These are phyloP conservation scores for Gymnocheta viridis DNA, from an alignment of 2,888 invertebrate species.

Conservation along the genomic window DNA sequence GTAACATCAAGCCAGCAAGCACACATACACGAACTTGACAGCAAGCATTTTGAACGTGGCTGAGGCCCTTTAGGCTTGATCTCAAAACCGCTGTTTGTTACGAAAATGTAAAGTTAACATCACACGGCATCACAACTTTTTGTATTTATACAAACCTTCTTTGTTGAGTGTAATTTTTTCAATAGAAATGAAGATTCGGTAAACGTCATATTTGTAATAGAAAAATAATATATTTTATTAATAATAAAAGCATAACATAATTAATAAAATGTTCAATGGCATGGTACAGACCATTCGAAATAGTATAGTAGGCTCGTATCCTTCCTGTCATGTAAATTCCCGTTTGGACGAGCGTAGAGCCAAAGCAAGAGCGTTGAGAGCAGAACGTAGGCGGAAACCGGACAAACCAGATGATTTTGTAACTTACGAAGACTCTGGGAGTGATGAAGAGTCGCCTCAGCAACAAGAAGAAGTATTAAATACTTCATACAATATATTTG, in stretches of 20 bases:
- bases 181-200: slow-evolving; percentile 17
- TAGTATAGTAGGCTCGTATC: slow-evolving; percentile 87
- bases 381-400: slow-evolving; percentile 90
- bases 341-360: slow-evolving; percentile 89
- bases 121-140: neutral
- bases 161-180: slow-evolving; percentile 10
- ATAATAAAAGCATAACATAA: neutral
- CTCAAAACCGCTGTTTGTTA: too few relatives aligned
- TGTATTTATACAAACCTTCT: slow-evolving; percentile 24
- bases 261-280: slow-evolving; percentile 75
- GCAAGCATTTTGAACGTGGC: too few relatives aligned
- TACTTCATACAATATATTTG: slow-evolving; percentile 93
- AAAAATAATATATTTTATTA: neutral
- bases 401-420: slow-evolving; percentile 96
- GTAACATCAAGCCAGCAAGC: too few relatives aligned
- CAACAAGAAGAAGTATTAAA: slow-evolving; percentile 87
- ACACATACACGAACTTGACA: too few relatives aligned
- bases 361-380: slow-evolving; percentile 83
- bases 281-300: slow-evolving; percentile 81
- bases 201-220: neutral
- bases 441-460: slow-evolving; percentile 90
- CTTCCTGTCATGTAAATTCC: slow-evolving; percentile 88
- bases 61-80: too few relatives aligned
- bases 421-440: slow-evolving; percentile 93
- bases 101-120: neutral